Percentiles rank a stretch among this genome's conserved stretches.
Conservation (phyloP, 2,888 invertebrate genomes). For the Scaptomyza polygonia region DNA sequence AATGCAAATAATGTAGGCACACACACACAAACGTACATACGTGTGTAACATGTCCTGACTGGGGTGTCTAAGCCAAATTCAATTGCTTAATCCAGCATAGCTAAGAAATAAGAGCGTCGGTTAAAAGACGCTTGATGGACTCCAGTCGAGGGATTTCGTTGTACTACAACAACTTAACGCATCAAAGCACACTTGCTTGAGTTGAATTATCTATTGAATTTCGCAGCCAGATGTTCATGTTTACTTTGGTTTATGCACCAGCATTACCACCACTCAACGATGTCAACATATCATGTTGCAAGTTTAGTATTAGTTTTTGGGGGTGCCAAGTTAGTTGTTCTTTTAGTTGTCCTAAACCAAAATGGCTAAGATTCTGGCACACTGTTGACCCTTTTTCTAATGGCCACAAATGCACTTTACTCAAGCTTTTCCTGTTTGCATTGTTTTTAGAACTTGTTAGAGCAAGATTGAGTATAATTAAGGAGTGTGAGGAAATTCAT, state of each 20-base stretch:
- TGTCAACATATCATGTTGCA: conserved; percentile 65
- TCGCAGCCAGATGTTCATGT: conserved; percentile 18
- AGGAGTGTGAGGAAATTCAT: too few relatives aligned
- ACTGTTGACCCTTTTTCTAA: conserved; percentile 67
- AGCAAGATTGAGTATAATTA: too few relatives aligned
- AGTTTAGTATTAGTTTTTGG: conserved; percentile 57
- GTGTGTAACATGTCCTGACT: neutral
- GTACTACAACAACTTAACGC: conserved; percentile 55
- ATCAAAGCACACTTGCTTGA: conserved; percentile 51
- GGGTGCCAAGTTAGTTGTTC: conserved; percentile 53
- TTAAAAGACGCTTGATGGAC: conserved; percentile 52
- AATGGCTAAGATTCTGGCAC: conserved; percentile 37
- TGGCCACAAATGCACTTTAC: conserved; percentile 24
- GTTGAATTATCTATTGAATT: conserved; percentile 58
- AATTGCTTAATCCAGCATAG: conserved; percentile 69
- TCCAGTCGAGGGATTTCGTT: too few relatives aligned
- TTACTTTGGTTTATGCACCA: neutral
- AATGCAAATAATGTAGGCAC: conserved; percentile 39
- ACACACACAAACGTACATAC: neutral
- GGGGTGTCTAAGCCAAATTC: conserved; percentile 61
- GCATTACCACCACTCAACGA: conserved; percentile 32
- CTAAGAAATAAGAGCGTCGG: conserved; percentile 53
- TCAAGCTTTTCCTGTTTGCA: neutral
- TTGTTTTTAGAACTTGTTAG: neutral
- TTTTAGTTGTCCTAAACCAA: conserved; percentile 25